Percentiles rank a stretch among this genome's conserved stretches.
Evolutionary conservation across 2,113 vertebrate species (phyloP).

Genomic region (Numida meleagris): DNA sequence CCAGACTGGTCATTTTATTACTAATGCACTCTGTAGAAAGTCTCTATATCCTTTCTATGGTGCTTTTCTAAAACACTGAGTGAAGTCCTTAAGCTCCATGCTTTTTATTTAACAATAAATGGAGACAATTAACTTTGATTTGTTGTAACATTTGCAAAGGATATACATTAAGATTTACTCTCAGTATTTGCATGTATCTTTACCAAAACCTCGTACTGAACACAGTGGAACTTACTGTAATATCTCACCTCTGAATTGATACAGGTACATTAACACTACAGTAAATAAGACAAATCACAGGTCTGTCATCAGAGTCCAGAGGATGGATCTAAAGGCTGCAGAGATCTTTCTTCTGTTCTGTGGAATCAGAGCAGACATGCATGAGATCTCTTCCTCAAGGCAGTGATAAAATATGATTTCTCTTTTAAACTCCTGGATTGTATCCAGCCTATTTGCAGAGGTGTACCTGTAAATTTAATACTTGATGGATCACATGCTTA

Average conservation of each 20-base stretch:
- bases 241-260: conserved; percentile 29
- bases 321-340: background rate
- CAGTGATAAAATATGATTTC: background rate
- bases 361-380: background rate
- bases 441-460: background rate
- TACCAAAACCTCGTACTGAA: background rate
- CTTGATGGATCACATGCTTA: background rate
- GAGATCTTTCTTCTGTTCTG: background rate
- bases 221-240: background rate
- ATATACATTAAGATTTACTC: background rate
- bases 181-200: background rate
- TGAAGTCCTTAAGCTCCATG: background rate
- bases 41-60: background rate
- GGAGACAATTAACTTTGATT: conserved; percentile 32
- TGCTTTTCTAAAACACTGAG: background rate
- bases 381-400: background rate
- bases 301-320: conserved; percentile 2
- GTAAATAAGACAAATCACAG: conserved; percentile 44
- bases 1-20: conserved; percentile 62
- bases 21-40: conserved; percentile 2
- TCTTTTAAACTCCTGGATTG: background rate
- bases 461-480: background rate
- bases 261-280: background rate
- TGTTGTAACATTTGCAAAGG: background rate
- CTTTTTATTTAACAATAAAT: conserved; percentile 46